These are phyloP conservation scores for Mesoligia furuncula DNA, from an alignment of 2,888 invertebrate genomes.

Conservation along the genomic window DNA sequence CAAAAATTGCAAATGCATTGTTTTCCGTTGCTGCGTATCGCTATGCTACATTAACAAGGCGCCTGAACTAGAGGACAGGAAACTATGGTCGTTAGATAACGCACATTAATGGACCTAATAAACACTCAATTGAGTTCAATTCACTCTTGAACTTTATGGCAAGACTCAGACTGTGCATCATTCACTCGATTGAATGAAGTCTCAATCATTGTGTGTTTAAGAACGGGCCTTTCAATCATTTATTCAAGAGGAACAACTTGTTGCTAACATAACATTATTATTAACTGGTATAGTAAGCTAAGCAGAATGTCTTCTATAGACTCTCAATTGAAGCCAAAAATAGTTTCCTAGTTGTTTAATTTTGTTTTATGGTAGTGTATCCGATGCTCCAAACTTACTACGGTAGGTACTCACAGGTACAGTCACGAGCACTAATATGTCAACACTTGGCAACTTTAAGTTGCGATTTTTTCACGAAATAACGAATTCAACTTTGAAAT, in stretches of 20 bases:
- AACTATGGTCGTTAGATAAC: background rate
- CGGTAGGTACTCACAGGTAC: background rate
- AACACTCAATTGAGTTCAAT: background rate
- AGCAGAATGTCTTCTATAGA: background rate
- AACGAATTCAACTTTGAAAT: too few species aligned
- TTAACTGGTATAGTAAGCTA: background rate
- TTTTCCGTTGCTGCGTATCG: background rate
- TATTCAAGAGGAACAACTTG: conserved; percentile 42
- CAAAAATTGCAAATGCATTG: background rate
- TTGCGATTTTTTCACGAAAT: too few species aligned
- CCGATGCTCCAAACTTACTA: background rate
- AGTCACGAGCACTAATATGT: too few species aligned
- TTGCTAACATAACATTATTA: background rate
- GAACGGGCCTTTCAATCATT: conserved; percentile 11
- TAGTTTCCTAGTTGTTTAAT: background rate
- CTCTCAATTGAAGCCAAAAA: background rate
- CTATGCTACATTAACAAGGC: conserved; percentile 44
- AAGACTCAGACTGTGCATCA: conserved; percentile 4
- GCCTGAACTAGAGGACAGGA: background rate
- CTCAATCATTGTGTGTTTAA: background rate
- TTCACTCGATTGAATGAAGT: background rate
- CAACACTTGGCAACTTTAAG: too few species aligned
- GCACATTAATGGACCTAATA: background rate
- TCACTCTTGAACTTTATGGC: conserved; percentile 2
- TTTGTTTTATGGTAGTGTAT: background rate